Evolutionary conservation across 2,113 vertebrate genomes (phyloP).

Genomic region (Oncorhynchus clarkii): DNA sequence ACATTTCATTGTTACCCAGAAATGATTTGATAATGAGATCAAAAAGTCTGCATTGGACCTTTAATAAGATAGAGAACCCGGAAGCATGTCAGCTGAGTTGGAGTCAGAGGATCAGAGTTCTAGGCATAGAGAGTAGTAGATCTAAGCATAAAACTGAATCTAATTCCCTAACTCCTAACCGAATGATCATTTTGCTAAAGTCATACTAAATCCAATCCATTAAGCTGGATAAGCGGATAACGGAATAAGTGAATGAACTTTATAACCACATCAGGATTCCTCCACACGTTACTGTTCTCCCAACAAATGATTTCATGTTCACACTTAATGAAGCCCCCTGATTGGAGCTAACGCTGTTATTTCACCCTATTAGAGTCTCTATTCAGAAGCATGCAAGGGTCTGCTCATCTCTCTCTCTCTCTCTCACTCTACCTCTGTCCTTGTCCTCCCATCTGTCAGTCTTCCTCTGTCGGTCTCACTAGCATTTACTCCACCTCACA

Average conservation of each 20-base stretch:
- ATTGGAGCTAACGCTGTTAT: conserved; percentile 25
- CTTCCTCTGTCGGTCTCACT: too few relatives aligned
- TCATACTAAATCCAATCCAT: not conserved
- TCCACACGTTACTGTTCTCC: conserved; percentile 21
- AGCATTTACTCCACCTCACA: too few relatives aligned
- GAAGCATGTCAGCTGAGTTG: too few relatives aligned
- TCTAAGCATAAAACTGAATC: not conserved
- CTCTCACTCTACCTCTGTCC: too few relatives aligned
- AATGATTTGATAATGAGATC: too few relatives aligned
- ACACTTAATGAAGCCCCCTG: conserved; percentile 20
- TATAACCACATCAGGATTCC: conserved; percentile 38
- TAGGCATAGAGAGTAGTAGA: too few relatives aligned
- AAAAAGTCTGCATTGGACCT: too few relatives aligned
- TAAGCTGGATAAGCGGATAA: conserved; percentile 14
- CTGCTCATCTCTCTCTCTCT: not conserved
- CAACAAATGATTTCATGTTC: conserved; percentile 21
- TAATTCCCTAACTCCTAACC: not conserved
- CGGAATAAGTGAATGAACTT: conserved; percentile 30
- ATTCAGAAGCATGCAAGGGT: not conserved
- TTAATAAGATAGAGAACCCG: too few relatives aligned
- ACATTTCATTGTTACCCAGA: too few relatives aligned
- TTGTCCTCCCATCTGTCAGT: too few relatives aligned
- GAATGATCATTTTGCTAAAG: not conserved
- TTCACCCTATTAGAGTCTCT: conserved; percentile 19
- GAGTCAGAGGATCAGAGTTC: too few relatives aligned